Percentiles rank a stretch among this genome's conserved stretches.
Evolutionary conservation across 2,113 vertebrate genomes (phyloP).

Genomic region (Tiliqua scincoides): DNA sequence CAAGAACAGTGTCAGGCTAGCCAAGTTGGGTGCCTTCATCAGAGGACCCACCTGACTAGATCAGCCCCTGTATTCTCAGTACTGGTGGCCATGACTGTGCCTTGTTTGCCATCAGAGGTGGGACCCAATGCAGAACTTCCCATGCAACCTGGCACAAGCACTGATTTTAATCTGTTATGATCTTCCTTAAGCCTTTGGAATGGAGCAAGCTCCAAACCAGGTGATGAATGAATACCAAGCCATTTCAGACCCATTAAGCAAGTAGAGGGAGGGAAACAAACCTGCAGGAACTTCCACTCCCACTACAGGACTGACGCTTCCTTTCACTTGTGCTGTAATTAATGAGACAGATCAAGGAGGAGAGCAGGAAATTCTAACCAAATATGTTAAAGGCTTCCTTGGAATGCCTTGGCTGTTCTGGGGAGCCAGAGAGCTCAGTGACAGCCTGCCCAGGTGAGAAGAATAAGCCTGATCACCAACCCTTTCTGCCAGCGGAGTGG

Average conservation of each 20-base stretch:
- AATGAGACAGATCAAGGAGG: not conserved
- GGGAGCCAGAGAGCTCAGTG: not conserved
- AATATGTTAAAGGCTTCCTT: not conserved
- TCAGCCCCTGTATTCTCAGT: no score
- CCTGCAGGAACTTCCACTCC: not conserved
- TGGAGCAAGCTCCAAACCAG: not conserved
- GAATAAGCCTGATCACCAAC: not conserved
- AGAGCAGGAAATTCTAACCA: not conserved
- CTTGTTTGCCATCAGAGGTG: no score
- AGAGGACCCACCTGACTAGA: no score
- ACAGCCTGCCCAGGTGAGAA: not conserved
- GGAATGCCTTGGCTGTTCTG: not conserved
- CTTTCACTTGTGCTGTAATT: not conserved
- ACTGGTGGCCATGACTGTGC: no score
- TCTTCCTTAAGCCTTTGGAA: not conserved
- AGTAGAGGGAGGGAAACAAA: not conserved
- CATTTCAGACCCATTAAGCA: not conserved
- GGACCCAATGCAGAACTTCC: no score
- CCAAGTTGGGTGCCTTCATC: no score
- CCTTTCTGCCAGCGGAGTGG: not conserved
- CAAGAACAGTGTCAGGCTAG: no score
- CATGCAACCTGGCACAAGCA: no score
- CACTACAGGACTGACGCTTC: not conserved
- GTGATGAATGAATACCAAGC: not conserved
- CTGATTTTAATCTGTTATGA: not conserved